A percentile compares a stretch with the other conserved stretches of the same genome.
These are phyloP conservation scores for Sebastes oblongus DNA, from an alignment of 2,797 vertebrate species.

Conservation along the genomic window DNA sequence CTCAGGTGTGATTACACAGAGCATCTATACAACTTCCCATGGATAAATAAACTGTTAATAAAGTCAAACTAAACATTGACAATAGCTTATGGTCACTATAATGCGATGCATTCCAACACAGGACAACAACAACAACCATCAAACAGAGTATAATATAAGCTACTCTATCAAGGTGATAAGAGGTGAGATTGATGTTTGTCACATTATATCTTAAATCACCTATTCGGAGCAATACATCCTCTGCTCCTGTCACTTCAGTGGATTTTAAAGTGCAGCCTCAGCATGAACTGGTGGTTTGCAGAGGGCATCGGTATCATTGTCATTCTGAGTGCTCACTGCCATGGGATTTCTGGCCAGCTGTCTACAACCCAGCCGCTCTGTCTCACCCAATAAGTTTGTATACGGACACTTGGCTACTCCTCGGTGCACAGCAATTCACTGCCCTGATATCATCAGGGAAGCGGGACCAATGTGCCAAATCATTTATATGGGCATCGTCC, in stretches of 20 bases:
- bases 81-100: neutral
- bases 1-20: neutral
- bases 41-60: neutral
- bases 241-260: constrained; percentile 52
- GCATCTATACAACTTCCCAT: neutral
- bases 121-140: neutral
- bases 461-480: constrained; percentile 47
- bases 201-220: constrained; percentile 35
- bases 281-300: constrained; percentile 56
- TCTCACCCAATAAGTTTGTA: constrained; percentile 57
- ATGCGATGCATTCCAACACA: neutral
- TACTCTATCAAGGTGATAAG: constrained; percentile 11
- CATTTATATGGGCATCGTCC: constrained; percentile 32
- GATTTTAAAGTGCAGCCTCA: constrained; percentile 68
- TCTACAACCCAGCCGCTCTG: constrained; percentile 52
- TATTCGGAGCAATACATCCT: constrained; percentile 34
- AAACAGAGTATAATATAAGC: neutral
- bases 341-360: constrained; percentile 58
- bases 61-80: neutral
- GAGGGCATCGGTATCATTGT: constrained; percentile 73
- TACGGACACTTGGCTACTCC: constrained; percentile 48
- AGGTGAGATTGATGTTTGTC: constrained; percentile 10
- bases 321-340: constrained; percentile 60
- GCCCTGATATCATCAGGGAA: constrained; percentile 55
- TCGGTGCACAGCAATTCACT: constrained; percentile 35